phyloP scores from a whole-genome alignment of 2,888 invertebrate species.

The Scrobipalpa atriplicella region DNA sequence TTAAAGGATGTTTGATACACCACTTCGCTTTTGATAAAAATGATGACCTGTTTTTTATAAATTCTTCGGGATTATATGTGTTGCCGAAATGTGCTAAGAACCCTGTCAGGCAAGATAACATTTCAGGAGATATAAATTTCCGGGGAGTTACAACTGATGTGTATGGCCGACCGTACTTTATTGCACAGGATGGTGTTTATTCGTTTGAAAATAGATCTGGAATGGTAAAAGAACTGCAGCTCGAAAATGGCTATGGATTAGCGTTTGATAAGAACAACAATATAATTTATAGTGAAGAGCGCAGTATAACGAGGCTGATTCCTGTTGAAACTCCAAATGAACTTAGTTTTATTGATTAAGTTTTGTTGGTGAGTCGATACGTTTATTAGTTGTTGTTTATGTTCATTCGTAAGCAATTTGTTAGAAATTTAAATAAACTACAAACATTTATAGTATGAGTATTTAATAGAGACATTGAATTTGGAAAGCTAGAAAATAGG shows the following conservation, averaged over 20 bases:
- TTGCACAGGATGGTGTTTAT: constrained; percentile 60
- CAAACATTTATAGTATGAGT: no score
- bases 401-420: no score
- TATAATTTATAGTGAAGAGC: constrained; percentile 59
- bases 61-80: constrained; percentile 51
- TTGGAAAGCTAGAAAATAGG: no score
- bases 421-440: no score
- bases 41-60: constrained; percentile 53
- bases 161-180: constrained; percentile 51
- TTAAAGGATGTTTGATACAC: constrained; percentile 52
- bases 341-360: background rate
- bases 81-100: constrained; percentile 43
- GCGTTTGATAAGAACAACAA: constrained; percentile 62
- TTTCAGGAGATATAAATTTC: constrained; percentile 42
- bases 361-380: background rate
- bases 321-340: background rate
- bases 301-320: constrained; percentile 50
- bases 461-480: no score
- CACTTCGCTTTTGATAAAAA: constrained; percentile 54
- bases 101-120: constrained; percentile 45
- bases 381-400: background rate
- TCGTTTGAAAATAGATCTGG: constrained; percentile 45
- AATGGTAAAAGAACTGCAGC: constrained; percentile 43
- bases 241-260: constrained; percentile 57
- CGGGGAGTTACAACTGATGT: constrained; percentile 55